Evolutionary conservation across 1,140 invertebrate genomes (phyloP), one percentile per base, ranked within the genome.

Genomic region (Eupeodes corollae): DNA sequence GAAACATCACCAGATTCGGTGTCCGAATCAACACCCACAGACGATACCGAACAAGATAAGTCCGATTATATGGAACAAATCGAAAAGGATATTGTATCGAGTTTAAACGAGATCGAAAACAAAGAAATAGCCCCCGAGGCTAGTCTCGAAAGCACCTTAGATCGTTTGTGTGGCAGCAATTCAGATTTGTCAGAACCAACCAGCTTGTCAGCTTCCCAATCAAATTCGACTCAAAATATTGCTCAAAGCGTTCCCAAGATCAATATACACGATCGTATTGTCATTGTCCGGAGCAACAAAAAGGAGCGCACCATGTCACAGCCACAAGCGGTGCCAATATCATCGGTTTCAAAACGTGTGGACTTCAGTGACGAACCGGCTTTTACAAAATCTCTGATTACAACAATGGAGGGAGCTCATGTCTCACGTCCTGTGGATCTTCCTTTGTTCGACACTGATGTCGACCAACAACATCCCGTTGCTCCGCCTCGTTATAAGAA

Each of bases 401-500:
- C 52, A 9, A 58, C 53, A 18, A 50, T 48, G 31, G 57, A 68
- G 18, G 57, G 53, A 30, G 52, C 49, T n/a, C 53, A 49, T 14
- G 44, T 58, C 14, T 46, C 63, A 26, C 61, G 80, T 21, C 82
- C 82, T 5, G 75, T 77, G 49, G 78, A 83, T 54, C 68, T 85
- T 34, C 75, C 78, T 10, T 63, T 85, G 12, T 75, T 77, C 49
- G 79, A 81, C 43, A 69, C 76, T 13, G 72, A 78, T 11, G 72
- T 69, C 15, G 31, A 30, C 6, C 10, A 12, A 21, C 10, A 41
- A 12, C 13, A 41, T 31, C 82, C 82, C 1, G 54, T 74, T 11
- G 69, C 75, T 47, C 80, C 82, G 5, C 74, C 78, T 14, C 73
- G 81, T 31, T 67, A 75, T 44, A 78, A 76, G 54, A 73, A 74